phyloP scores from a whole-genome alignment of 2,113 vertebrate genomes.

The Xiphorhynchus elegans region DNA sequence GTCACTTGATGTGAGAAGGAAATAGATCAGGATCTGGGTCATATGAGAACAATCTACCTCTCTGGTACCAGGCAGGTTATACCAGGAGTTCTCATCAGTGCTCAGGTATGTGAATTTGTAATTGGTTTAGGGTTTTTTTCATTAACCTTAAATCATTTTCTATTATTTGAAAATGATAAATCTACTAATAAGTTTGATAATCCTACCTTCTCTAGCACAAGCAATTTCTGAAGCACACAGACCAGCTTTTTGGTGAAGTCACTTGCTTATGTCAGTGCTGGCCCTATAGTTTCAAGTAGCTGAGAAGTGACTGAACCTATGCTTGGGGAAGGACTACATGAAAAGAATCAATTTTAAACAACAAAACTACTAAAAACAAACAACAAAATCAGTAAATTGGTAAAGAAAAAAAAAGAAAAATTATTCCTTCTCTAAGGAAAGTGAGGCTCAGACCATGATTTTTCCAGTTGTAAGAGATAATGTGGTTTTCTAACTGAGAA shows the following conservation, averaged over 20 bases:
- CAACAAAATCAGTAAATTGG: not conserved
- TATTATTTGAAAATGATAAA: not conserved
- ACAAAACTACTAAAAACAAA: not conserved
- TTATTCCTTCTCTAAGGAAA: not conserved
- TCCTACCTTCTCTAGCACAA: not conserved
- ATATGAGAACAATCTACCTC: not conserved
- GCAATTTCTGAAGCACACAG: not conserved
- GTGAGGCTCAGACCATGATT: not conserved
- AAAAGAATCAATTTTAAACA: not conserved
- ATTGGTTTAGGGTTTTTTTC: not conserved
- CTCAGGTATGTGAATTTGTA: not conserved
- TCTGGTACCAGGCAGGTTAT: not conserved
- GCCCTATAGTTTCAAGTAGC: not conserved
- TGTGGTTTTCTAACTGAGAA: not conserved
- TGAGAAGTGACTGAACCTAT: not conserved
- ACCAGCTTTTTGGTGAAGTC: not conserved
- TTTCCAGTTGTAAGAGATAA: not conserved
- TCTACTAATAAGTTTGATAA: not conserved
- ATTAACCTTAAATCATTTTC: not conserved
- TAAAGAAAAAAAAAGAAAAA: not conserved
- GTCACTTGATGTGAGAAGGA: not conserved
- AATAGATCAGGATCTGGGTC: not conserved
- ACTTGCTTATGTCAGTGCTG: not conserved
- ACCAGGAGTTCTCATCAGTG: not conserved
- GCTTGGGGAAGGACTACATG: not conserved